Evolutionary conservation across 2,113 vertebrate genomes (phyloP), one percentile per base, ranked within the genome.

Genomic region (Oreochromis spilurus): DNA sequence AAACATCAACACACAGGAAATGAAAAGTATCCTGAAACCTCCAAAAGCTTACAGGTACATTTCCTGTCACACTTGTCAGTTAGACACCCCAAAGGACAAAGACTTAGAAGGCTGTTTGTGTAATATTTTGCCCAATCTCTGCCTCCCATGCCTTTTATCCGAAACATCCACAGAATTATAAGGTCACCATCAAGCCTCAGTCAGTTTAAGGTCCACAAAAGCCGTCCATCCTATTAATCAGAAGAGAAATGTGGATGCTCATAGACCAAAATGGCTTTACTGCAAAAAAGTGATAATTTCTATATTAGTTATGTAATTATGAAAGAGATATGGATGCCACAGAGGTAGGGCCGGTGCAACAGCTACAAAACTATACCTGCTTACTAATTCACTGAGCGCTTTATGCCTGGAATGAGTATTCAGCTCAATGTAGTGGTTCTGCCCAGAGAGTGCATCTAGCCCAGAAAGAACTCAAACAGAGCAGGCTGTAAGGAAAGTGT

Each of bases 1-100:
- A 13, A 36, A 38, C 26, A n/a, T 11, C 7, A 48, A 90, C 36
- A 16, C 40, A 9, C 62, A 70, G 36, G 79, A 94, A 7, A 19
- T 78, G 6, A 94, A 83, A 88, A 88, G 96, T 19, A 97, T 97
- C 87, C 88, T 97, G 38, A 96, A 90, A 87, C 87, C 94, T 13
- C 84, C 95, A 5, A 95, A 85, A 87, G 43, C 4, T 13, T 93
- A 92, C 94, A 96, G 96, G 96, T 97, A 94, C 87, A 79, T 77
- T 12, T 24, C 52, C 21, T 36, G 26, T 5, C 58, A 57, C 26
- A 11, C 54, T 17, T 48, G 43, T 48, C 70, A n/a, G 21, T n/a
- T 57, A 58, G 8, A 60, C 11, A 77, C 21, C 5, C 7, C 6
- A 26, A 16, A 3, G 12, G 16, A 29, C 43, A n/a, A 17, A 50